These are phyloP conservation scores for Crotalus tigris DNA, from an alignment of 2,113 vertebrate species.

Conservation along the genomic window DNA sequence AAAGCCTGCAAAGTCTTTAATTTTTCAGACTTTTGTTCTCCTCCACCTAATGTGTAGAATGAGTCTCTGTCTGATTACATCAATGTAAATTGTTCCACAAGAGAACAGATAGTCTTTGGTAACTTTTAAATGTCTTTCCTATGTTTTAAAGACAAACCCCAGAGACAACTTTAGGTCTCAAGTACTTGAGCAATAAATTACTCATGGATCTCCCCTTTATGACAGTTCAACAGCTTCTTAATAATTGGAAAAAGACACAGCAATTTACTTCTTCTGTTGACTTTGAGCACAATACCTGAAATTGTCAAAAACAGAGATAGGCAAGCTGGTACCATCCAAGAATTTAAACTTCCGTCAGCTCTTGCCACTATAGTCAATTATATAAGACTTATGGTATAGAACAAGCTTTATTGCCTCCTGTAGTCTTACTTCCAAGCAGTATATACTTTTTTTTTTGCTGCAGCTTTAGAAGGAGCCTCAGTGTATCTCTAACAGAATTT, in stretches of 20 bases:
- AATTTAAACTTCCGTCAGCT: background rate
- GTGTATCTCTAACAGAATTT: background rate
- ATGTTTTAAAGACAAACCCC: background rate
- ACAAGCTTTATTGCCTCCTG: background rate
- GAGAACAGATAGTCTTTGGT: background rate
- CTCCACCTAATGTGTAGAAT: background rate
- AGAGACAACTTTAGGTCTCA: background rate
- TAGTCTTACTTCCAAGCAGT: background rate
- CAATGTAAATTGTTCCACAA: background rate
- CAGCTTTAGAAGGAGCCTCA: background rate
- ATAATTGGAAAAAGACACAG: background rate
- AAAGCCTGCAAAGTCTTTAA: background rate
- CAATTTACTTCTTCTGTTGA: background rate
- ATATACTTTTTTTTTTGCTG: background rate
- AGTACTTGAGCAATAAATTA: background rate
- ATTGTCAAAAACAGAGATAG: background rate
- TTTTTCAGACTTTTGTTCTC: background rate
- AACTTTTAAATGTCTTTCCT: background rate
- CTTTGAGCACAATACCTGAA: background rate
- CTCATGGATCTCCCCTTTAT: background rate
- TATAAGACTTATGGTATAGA: background rate
- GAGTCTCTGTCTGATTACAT: background rate
- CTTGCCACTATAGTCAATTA: background rate
- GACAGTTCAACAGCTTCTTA: background rate
- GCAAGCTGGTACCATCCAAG: background rate